Evolutionary conservation across 2,113 vertebrate genomes (phyloP).

Genomic region (Spea multiplicata): DNA sequence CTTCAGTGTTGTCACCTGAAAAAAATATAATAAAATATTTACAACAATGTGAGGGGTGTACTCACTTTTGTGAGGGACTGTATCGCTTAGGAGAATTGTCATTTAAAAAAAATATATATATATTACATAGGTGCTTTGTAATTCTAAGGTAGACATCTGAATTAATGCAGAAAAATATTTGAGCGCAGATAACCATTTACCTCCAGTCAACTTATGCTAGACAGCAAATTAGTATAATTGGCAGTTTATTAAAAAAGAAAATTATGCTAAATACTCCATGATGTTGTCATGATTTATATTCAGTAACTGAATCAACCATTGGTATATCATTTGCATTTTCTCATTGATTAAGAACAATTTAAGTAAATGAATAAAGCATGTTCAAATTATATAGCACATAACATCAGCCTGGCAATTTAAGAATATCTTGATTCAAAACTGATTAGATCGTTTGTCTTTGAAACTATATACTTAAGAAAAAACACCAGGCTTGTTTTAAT

Average conservation of each 20-base stretch:
- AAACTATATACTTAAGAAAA: conserved; percentile 41
- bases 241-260: conserved; percentile 83
- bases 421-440: conserved; percentile 53
- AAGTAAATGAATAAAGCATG: conserved; percentile 68
- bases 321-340: conserved; percentile 74
- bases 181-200: conserved; percentile 45
- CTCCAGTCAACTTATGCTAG: conserved; percentile 57
- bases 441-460: conserved; percentile 59
- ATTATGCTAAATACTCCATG: conserved; percentile 81
- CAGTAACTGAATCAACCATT: conserved; percentile 58
- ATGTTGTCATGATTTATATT: conserved; percentile 74
- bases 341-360: conserved; percentile 75
- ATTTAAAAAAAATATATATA: no score
- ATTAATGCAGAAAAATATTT: conserved; percentile 53
- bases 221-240: conserved; percentile 79
- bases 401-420: conserved; percentile 56
- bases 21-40: no score
- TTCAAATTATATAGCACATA: conserved; percentile 62
- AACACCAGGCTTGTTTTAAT: neutral
- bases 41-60: conserved; percentile 45
- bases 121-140: conserved; percentile 50
- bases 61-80: no score
- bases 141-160: conserved; percentile 50
- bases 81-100: no score
- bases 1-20: no score